Conservation (phyloP, 2,888 invertebrate species). For the Cryptus armator region DNA sequence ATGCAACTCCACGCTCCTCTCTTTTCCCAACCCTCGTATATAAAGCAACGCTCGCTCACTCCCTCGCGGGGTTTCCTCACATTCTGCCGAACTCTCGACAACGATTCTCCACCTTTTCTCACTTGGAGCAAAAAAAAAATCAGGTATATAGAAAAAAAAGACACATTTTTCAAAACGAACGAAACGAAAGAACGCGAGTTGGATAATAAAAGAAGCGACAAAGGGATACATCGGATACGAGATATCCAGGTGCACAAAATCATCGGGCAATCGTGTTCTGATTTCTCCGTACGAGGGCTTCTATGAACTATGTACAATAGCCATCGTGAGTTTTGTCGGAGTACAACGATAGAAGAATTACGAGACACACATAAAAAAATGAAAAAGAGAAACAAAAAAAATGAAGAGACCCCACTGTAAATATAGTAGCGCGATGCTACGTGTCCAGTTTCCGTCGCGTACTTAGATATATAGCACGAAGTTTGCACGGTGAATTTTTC, state of each 20-base stretch:
- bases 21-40: slow-evolving; percentile 11
- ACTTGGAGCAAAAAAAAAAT: not conserved
- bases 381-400: not conserved
- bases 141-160: no score
- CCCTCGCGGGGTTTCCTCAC: slow-evolving; percentile 3
- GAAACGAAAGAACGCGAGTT: not conserved
- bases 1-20: slow-evolving; percentile 49
- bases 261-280: slow-evolving; percentile 56
- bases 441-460: slow-evolving; percentile 38
- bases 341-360: slow-evolving; percentile 1
- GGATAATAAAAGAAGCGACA: not conserved
- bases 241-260: slow-evolving; percentile 31
- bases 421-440: slow-evolving; percentile 25
- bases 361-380: not conserved
- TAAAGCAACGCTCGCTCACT: slow-evolving; percentile 26
- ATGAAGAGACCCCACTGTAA: slow-evolving; percentile 1
- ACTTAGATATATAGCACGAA: not conserved
- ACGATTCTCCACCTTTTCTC: slow-evolving; percentile 15
- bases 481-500: slow-evolving; percentile 54
- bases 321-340: not conserved
- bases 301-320: not conserved
- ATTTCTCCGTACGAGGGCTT: slow-evolving; percentile 38
- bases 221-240: not conserved
- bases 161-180: not conserved
- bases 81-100: slow-evolving; percentile 24